Evolutionary conservation across 2,113 vertebrate genomes (phyloP).

Genomic region (Chionodraco myersi): DNA sequence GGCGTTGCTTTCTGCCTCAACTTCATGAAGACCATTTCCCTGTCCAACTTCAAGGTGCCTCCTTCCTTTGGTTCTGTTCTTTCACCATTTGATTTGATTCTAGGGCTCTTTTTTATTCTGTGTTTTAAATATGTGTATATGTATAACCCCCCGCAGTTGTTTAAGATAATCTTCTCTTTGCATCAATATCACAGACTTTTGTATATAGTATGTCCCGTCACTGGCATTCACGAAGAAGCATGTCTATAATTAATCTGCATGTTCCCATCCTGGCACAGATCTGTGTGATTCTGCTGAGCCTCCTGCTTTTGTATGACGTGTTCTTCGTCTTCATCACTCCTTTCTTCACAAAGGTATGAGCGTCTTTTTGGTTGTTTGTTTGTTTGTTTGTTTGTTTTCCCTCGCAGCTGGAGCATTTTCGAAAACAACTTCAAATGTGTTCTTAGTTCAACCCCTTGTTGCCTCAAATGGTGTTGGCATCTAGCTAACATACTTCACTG

Average conservation of each 20-base stretch:
- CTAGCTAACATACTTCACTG: neutral
- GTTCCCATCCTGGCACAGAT: constrained; percentile 82
- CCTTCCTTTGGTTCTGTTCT: neutral
- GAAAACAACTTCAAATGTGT: too few species aligned
- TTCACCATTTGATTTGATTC: neutral
- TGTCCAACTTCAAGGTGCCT: constrained; percentile 95
- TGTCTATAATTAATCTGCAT: neutral
- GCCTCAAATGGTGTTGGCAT: neutral
- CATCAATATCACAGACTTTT: neutral
- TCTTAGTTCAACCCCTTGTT: too few species aligned
- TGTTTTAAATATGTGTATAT: neutral
- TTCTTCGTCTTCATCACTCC: constrained; percentile 99
- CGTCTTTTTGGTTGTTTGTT: neutral
- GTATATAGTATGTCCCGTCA: neutral
- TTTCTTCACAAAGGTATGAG: constrained; percentile 93
- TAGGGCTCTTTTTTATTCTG: neutral
- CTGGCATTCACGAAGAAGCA: too few species aligned
- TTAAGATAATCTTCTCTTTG: neutral
- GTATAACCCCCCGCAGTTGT: neutral
- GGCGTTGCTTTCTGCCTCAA: constrained; percentile 96
- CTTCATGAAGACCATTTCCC: constrained; percentile 94
- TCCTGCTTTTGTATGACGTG: constrained; percentile 95
- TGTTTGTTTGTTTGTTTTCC: too few species aligned
- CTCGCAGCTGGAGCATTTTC: too few species aligned
- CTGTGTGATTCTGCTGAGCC: constrained; percentile 93